Conservation (phyloP, 2,888 invertebrate genomes). For the Drosophila multiciliata region DNA sequence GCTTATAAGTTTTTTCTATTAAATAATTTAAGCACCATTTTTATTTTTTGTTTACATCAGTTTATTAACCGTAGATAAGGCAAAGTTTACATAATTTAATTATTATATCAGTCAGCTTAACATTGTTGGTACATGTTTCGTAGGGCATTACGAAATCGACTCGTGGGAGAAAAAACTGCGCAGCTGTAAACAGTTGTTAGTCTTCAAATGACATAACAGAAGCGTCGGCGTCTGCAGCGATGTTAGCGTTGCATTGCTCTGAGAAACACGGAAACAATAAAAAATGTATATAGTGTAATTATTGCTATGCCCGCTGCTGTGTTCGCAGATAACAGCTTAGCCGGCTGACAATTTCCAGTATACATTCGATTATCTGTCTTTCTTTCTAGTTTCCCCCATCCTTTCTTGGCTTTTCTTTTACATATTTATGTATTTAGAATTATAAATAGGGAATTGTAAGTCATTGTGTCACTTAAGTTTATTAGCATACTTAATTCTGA, state of each 20-base stretch:
- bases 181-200: conserved; percentile 14
- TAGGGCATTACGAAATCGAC: conserved; percentile 19
- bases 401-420: background rate
- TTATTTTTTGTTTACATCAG: no score
- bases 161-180: background rate
- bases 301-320: conserved; percentile 7
- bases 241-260: conserved; percentile 8
- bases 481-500: conserved; percentile 60
- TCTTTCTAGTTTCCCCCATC: background rate
- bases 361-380: conserved; percentile 1
- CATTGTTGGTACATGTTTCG: background rate
- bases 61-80: background rate
- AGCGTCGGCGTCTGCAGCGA: conserved; percentile 15
- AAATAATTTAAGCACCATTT: background rate
- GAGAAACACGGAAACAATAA: background rate
- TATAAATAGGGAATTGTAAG: conserved; percentile 25
- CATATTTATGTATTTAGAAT: background rate
- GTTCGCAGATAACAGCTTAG: conserved; percentile 3
- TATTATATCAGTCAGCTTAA: no score
- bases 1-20: background rate
- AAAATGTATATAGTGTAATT: background rate
- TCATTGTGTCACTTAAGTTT: conserved; percentile 79
- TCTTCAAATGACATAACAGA: conserved; percentile 38
- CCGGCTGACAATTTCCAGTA: background rate
- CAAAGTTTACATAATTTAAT: no score